phyloP scores from a whole-genome alignment of 2,888 invertebrate species.

The Caradrina clavipalpis region DNA sequence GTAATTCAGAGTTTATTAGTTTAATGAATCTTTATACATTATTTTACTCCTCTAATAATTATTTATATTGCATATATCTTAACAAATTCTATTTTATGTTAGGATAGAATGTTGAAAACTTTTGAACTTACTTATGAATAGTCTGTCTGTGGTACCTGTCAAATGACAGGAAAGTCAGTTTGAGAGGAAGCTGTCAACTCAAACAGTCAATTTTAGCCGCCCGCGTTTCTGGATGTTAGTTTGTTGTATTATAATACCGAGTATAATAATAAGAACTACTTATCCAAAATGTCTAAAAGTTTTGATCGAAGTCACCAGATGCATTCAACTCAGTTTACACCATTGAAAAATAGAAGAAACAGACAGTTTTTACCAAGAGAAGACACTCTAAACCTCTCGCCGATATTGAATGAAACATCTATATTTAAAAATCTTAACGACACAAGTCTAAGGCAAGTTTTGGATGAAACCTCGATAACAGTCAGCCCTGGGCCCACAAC shows the following conservation, averaged over 20 bases:
- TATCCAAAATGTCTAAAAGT: conserved; percentile 71
- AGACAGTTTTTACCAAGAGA: conserved; percentile 81
- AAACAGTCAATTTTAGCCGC: conserved; percentile 34
- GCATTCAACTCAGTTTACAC: conserved; percentile 82
- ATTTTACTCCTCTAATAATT: neutral
- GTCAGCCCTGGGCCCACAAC: conserved; percentile 77
- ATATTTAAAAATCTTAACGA: conserved; percentile 87
- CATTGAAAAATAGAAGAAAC: conserved; percentile 79
- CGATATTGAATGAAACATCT: conserved; percentile 87
- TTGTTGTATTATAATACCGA: conserved; percentile 13
- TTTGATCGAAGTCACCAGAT: conserved; percentile 78
- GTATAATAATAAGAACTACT: conserved; percentile 15
- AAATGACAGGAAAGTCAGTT: neutral
- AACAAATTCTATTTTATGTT: neutral
- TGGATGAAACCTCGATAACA: conserved; percentile 85
- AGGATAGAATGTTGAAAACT: neutral
- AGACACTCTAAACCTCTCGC: conserved; percentile 85
- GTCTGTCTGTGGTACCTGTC: conserved; percentile 20
- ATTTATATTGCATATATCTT: neutral
- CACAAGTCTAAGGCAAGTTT: conserved; percentile 84
- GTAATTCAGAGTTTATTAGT: neutral
- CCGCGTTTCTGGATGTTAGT: conserved; percentile 1
- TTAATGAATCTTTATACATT: neutral
- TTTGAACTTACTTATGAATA: conserved; percentile 18
- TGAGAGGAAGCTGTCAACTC: neutral